Evolutionary conservation across 2,888 invertebrate genomes (phyloP).

Genomic region (Heliconius sara): DNA sequence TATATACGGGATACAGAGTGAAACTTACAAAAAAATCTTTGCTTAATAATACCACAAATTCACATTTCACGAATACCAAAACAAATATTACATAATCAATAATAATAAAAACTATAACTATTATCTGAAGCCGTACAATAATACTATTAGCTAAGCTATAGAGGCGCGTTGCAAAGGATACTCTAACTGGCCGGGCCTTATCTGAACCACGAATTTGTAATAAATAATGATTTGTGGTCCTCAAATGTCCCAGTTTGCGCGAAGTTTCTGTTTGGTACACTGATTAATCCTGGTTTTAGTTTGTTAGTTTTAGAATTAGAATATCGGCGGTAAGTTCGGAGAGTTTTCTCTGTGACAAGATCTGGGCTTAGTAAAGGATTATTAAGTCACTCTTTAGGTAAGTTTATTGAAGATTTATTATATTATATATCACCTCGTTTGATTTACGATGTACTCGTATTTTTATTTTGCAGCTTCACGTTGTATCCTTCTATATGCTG

Average conservation of each 20-base stretch:
- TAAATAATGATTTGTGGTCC: constrained; percentile 40
- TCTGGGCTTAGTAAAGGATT: constrained; percentile 17
- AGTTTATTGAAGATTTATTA: background rate
- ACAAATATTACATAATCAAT: constrained; percentile 5
- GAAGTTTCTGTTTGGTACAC: constrained; percentile 60
- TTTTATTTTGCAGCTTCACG: too few relatives aligned
- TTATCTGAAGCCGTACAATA: constrained; percentile 1
- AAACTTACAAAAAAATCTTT: background rate
- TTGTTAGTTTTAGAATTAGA: constrained; percentile 66
- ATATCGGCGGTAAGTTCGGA: constrained; percentile 12
- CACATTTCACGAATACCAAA: background rate
- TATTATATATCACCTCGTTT: too few relatives aligned
- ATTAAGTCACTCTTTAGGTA: background rate
- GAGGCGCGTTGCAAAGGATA: constrained; percentile 9
- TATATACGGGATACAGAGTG: background rate
- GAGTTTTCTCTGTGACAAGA: constrained; percentile 23
- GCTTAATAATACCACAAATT: background rate
- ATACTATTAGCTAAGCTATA: constrained; percentile 8
- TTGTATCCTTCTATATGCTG: too few relatives aligned
- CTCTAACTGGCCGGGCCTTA: constrained; percentile 1
- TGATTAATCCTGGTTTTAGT: constrained; percentile 64
- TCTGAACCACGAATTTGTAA: constrained; percentile 18
- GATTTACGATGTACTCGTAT: too few relatives aligned
- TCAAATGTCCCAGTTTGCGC: constrained; percentile 48
- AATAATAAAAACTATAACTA: constrained; percentile 11